Percentiles rank a stretch among this genome's conserved stretches.
These are phyloP conservation scores for Deroplatys truncata DNA, from an alignment of 2,888 invertebrate genomes.

Conservation along the genomic window DNA sequence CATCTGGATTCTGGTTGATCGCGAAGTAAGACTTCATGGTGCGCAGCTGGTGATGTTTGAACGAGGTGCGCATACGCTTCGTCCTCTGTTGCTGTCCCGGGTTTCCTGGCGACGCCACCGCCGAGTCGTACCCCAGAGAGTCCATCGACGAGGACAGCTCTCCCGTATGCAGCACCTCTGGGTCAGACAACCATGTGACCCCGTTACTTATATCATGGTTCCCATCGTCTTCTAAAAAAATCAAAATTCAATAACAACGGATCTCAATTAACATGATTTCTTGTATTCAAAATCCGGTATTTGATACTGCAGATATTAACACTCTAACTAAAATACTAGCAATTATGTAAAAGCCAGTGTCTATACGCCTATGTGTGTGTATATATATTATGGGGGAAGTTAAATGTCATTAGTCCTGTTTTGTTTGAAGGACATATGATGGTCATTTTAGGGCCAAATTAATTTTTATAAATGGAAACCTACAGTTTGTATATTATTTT, in stretches of 20 bases:
- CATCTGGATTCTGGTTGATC: constrained; percentile 98
- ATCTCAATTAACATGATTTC: neutral
- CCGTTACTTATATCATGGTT: neutral
- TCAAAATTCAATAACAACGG: neutral
- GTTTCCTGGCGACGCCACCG: constrained; percentile 34
- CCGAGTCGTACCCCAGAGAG: constrained; percentile 61
- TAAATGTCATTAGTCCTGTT: no score
- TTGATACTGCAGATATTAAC: no score
- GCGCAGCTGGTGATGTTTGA: constrained; percentile 97
- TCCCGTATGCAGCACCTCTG: constrained; percentile 66
- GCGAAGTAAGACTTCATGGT: constrained; percentile 99
- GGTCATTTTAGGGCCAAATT: no score
- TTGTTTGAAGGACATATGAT: no score
- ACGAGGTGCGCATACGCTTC: constrained; percentile 97
- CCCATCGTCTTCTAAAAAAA: neutral
- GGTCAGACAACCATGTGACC: constrained; percentile 35
- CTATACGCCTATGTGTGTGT: no score
- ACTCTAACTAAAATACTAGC: no score
- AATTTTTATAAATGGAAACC: no score
- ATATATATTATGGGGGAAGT: no score
- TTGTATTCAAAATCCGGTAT: no score
- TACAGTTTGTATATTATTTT: no score
- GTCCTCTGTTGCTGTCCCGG: constrained; percentile 61
- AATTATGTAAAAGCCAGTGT: no score
- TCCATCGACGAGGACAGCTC: constrained; percentile 52